phyloP scores from a whole-genome alignment of 2,113 vertebrate species.

The Urocolius indicus region DNA sequence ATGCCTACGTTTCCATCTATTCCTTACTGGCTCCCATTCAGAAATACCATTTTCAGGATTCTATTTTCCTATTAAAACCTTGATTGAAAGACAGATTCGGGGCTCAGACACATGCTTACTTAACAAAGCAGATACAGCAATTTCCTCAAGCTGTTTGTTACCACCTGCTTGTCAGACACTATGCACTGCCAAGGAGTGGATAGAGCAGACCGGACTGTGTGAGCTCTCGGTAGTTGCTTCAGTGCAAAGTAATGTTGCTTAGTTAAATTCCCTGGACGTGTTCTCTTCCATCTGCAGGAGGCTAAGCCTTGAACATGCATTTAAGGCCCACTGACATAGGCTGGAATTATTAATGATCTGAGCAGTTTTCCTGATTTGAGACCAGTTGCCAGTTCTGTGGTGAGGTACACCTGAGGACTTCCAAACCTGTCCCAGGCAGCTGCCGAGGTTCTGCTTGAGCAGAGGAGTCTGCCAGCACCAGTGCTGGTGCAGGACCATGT shows the following conservation, averaged over 20 bases:
- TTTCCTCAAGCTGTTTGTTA: constrained; percentile 24
- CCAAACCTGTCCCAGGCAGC: neutral
- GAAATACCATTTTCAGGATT: neutral
- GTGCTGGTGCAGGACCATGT: neutral
- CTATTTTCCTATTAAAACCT: neutral
- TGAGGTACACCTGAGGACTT: neutral
- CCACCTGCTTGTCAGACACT: constrained; percentile 21
- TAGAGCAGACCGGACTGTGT: neutral
- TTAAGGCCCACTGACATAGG: neutral
- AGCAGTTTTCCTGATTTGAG: neutral
- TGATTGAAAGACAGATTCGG: constrained; percentile 27
- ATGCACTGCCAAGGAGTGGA: neutral
- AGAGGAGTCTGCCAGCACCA: neutral
- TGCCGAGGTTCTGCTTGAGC: neutral
- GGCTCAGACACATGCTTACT: constrained; percentile 18
- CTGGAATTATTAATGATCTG: neutral
- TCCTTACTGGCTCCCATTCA: neutral
- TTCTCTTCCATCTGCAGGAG: neutral
- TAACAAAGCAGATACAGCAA: constrained; percentile 29
- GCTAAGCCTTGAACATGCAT: neutral
- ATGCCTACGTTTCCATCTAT: neutral
- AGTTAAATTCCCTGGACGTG: neutral
- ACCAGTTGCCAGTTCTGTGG: neutral
- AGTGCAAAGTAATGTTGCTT: neutral
- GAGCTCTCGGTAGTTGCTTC: neutral